phyloP scores from a whole-genome alignment of 1,140 invertebrate genomes.

The Heterodera carotae region DNA sequence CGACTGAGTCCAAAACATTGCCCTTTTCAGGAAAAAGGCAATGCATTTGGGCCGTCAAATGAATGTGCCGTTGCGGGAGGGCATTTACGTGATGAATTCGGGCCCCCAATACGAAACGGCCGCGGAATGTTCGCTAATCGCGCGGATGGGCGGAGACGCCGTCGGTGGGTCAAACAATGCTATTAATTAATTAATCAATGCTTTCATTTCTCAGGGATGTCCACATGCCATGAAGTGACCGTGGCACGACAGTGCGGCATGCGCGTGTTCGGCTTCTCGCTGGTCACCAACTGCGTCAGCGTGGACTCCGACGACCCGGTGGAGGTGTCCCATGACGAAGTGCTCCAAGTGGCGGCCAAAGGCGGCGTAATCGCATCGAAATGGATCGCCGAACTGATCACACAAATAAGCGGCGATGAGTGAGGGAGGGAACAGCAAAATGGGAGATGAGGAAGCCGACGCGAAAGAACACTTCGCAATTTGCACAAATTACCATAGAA shows the following conservation, averaged over 20 bases:
- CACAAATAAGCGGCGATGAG: neutral
- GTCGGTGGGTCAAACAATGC: conserved; percentile 39
- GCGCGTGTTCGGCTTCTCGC: conserved; percentile 67
- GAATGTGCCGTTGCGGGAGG: conserved; percentile 66
- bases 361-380: conserved; percentile 49
- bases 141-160: conserved; percentile 66
- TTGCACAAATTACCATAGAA: too few species aligned
- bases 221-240: conserved; percentile 69
- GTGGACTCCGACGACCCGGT: conserved; percentile 56
- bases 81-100: conserved; percentile 68
- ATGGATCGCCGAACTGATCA: conserved; percentile 48
- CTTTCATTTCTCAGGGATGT: conserved; percentile 56
- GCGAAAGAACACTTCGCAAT: too few species aligned
- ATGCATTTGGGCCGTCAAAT: conserved; percentile 61
- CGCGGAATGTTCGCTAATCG: conserved; percentile 67
- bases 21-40: conserved; percentile 64
- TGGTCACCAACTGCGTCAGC: conserved; percentile 68
- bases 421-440: too few species aligned
- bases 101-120: conserved; percentile 70
- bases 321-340: conserved; percentile 61
- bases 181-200: neutral
- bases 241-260: conserved; percentile 69
- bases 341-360: conserved; percentile 52
- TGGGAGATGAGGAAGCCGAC: too few species aligned
- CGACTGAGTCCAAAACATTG: conserved; percentile 5